Evolutionary conservation across 2,888 invertebrate species (phyloP).

Genomic region (Gastrophysa polygoni): DNA sequence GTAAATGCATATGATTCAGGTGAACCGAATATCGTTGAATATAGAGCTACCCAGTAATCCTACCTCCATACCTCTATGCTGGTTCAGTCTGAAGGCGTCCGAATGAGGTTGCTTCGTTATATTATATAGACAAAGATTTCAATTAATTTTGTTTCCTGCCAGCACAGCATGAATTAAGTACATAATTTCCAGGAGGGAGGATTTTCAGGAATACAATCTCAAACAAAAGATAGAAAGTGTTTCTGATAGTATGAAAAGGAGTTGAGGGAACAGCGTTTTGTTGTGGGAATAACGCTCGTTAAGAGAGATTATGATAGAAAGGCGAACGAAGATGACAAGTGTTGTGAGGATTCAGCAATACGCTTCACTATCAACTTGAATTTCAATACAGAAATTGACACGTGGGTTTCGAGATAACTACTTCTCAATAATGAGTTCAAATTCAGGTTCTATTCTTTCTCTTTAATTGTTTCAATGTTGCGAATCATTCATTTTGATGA

Average conservation of each 20-base stretch:
- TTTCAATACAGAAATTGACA: no score
- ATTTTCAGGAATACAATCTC: neutral
- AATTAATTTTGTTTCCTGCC: constrained; percentile 22
- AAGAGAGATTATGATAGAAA: neutral
- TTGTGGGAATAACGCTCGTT: neutral
- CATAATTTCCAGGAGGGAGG: neutral
- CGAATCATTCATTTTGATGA: no score
- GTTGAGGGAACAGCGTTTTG: neutral
- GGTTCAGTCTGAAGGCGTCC: neutral
- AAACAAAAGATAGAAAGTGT: neutral
- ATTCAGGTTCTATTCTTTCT: no score
- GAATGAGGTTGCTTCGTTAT: constrained; percentile 18
- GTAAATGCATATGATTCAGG: no score
- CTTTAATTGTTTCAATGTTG: no score
- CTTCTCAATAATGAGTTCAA: no score
- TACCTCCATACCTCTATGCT: neutral
- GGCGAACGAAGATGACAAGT: neutral
- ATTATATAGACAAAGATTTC: constrained; percentile 23
- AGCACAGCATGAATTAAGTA: neutral
- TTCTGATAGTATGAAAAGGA: neutral
- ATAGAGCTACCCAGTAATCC: neutral
- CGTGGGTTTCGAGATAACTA: no score
- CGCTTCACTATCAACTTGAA: no score
- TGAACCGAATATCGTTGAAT: neutral
- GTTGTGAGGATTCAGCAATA: no score